Evolutionary conservation across 2,797 vertebrate species (phyloP), one percentile per base, ranked within the genome.

Genomic region (Pangasius mekongensis): DNA sequence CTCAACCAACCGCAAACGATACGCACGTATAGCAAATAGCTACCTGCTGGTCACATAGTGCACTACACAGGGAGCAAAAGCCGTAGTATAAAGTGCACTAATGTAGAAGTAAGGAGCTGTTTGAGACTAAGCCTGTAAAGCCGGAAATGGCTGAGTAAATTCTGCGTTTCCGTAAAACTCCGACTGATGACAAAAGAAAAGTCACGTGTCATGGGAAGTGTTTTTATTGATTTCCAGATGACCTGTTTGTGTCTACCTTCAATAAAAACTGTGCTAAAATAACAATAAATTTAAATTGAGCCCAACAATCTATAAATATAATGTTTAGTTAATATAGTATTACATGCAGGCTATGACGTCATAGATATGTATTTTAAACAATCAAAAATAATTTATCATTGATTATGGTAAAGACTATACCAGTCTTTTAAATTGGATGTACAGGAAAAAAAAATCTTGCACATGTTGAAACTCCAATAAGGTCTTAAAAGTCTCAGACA

Each of bases 11-110:
- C 58, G 33, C 77, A 62, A 81, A 36, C 56, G 36, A 11, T 2
- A 3, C 8, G 18, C 24, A 14, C 58, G 58, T 33, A 24, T 49
- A 43, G 0, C 74, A 80, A 80, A 86, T 39, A 77, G 2, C 5
- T 14, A 7, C 13, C 3, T 33, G 9, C n/a, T 10, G 0, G 0
- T 9, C 3, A 66, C 0, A 1, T 0, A 80, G 74, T 67, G 13
- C 85, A 54, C 85, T 86, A 54, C 9, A 56, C 2, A 86, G 27
- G 36, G 85, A 1, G 18, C 10, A 67, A 33, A 20, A 5, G 1
- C 18, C 43, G n/a, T 30, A 1, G 11, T 66, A 54, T n/a, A 5
- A 54, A 67, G 60, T 49, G 60, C 30, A 67, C n/a, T 9, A n/a
- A 9, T 16, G 27, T 10, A 36, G 39, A 4, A 30, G 6, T 22